Evolutionary conservation across 2,888 invertebrate species (phyloP).

Genomic region (Scaptomyza cyrtandrae): DNA sequence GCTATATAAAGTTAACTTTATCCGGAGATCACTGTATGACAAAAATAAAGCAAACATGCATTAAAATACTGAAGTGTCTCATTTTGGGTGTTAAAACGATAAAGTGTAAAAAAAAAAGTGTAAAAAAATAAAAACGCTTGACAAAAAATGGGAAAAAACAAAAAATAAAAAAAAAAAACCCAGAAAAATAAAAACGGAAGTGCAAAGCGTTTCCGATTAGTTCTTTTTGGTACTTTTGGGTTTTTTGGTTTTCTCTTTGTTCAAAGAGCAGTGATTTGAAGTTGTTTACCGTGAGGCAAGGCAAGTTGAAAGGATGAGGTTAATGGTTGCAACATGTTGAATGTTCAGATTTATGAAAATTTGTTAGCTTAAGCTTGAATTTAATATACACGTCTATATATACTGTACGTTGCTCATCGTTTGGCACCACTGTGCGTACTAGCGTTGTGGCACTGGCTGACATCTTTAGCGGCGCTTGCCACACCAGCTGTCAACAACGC

Average conservation of each 20-base stretch:
- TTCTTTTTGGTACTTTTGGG: constrained; percentile 8
- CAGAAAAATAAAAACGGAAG: constrained; percentile 49
- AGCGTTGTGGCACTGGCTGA: neutral
- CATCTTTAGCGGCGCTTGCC: constrained; percentile 38
- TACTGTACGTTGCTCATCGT: too few species aligned
- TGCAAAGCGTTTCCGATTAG: constrained; percentile 58
- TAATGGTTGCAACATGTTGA: too few species aligned
- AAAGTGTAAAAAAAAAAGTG: constrained; percentile 4
- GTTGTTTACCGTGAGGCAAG: constrained; percentile 31
- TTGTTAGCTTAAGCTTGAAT: too few species aligned
- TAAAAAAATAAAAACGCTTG: constrained; percentile 11
- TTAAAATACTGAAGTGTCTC: neutral
- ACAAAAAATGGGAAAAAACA: constrained; percentile 7
- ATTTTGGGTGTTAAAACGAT: neutral
- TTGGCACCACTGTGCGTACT: constrained; percentile 36
- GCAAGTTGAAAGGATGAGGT: neutral
- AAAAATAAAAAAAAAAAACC: constrained; percentile 9
- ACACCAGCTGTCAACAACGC: constrained; percentile 55
- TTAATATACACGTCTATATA: too few species aligned
- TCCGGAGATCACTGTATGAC: neutral
- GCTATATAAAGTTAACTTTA: too few species aligned
- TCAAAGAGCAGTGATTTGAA: constrained; percentile 19
- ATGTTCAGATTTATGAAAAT: too few species aligned
- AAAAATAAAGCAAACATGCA: neutral
- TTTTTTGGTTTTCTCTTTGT: constrained; percentile 1